Conservation (phyloP, 2,888 invertebrate genomes). For the Nephrocerus scutellatus region DNA sequence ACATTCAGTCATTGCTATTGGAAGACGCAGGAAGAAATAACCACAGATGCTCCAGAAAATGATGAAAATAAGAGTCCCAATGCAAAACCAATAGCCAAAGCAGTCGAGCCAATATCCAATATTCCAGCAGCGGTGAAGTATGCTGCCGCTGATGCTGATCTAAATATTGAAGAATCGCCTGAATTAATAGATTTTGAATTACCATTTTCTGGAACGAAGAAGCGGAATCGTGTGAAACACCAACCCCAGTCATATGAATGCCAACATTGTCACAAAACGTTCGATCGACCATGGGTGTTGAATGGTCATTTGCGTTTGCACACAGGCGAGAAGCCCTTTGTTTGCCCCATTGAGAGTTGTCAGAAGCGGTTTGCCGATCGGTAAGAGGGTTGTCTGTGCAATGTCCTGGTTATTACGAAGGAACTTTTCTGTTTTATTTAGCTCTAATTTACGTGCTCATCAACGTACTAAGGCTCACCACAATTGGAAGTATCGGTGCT, state of each 20-base stretch:
- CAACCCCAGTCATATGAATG: constrained; percentile 32
- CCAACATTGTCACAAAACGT: constrained; percentile 54
- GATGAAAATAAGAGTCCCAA: neutral
- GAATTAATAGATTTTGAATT: constrained; percentile 24
- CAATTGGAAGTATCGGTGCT: constrained; percentile 61
- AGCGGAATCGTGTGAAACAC: constrained; percentile 25
- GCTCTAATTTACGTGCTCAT: constrained; percentile 65
- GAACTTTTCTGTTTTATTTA: constrained; percentile 28
- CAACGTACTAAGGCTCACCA: constrained; percentile 65
- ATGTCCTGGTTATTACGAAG: constrained; percentile 1
- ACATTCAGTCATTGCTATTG: constrained; percentile 26
- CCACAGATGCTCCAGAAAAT: neutral
- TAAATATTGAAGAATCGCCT: constrained; percentile 12
- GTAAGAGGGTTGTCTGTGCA: constrained; percentile 40
- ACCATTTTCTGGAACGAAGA: constrained; percentile 21
- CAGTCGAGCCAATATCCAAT: neutral
- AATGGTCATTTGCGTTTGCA: constrained; percentile 62
- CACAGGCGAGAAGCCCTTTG: constrained; percentile 64
- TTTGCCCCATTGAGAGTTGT: constrained; percentile 56
- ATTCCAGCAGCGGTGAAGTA: neutral
- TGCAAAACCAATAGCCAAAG: neutral
- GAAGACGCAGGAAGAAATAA: constrained; percentile 20
- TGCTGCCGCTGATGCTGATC: constrained; percentile 1
- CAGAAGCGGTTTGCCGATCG: constrained; percentile 61
- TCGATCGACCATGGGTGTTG: constrained; percentile 64